A percentile compares a stretch with the other conserved stretches of the same genome.
Evolutionary conservation across 2,797 vertebrate species (phyloP).

Genomic region (Huso huso): DNA sequence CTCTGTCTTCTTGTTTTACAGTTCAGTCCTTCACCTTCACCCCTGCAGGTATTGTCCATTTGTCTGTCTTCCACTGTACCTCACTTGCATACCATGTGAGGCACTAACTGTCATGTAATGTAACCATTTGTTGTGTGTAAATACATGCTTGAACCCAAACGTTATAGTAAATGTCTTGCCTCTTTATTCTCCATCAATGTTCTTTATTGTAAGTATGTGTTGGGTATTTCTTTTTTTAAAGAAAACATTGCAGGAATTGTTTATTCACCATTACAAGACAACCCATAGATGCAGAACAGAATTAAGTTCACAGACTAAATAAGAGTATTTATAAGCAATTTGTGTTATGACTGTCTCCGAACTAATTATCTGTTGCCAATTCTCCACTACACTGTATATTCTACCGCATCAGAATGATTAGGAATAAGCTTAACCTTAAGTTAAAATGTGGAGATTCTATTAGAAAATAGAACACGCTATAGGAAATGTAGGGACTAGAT

Average conservation of each 20-base stretch:
- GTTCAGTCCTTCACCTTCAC: slow-evolving; percentile 88
- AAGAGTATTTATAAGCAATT: no score
- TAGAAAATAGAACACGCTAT: no score
- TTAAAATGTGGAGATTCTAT: no score
- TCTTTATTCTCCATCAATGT: neutral
- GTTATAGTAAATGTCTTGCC: neutral
- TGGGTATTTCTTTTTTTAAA: neutral
- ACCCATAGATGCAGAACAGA: no score
- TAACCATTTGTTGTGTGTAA: neutral
- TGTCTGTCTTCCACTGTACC: slow-evolving; percentile 54
- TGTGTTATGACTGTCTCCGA: no score
- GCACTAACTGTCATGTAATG: neutral
- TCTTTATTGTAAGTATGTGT: neutral
- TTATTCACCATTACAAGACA: neutral
- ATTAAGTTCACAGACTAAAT: no score
- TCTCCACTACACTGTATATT: no score
- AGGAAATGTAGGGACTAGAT: no score
- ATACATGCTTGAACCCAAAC: neutral
- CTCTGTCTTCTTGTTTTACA: slow-evolving; percentile 89
- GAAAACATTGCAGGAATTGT: neutral
- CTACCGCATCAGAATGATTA: no score
- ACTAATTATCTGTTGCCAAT: no score
- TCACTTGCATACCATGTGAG: neutral
- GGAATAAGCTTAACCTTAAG: no score
- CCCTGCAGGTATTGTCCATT: slow-evolving; percentile 84